Evolutionary conservation across 2,113 vertebrate genomes (phyloP).

Genomic region (Microtus richardsoni): DNA sequence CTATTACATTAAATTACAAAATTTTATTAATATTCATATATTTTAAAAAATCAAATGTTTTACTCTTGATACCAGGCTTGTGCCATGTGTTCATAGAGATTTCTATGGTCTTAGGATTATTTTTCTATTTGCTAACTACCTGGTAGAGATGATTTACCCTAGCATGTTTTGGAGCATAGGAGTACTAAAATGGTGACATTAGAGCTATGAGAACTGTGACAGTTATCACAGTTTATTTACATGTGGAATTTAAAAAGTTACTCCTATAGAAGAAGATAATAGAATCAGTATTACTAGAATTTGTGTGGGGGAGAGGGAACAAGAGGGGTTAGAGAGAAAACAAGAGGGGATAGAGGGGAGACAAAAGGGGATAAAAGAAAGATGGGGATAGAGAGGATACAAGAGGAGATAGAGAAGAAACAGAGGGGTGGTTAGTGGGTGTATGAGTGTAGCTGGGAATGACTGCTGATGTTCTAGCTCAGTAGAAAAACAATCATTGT

Average conservation of each 20-base stretch:
- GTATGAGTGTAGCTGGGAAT: not conserved
- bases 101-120: not conserved
- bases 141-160: constrained; percentile 36
- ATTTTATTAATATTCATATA: constrained; percentile 50
- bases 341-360: no score
- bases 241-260: not conserved
- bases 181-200: not conserved
- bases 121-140: constrained; percentile 38
- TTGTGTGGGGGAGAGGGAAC: not conserved
- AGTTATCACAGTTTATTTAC: not conserved
- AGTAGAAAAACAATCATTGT: not conserved
- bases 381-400: no score
- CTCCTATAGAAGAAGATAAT: not conserved
- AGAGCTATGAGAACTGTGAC: not conserved
- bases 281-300: no score
- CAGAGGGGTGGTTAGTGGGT: not conserved
- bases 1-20: not conserved
- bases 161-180: not conserved
- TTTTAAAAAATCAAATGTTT: not conserved
- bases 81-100: not conserved
- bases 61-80: constrained; percentile 33
- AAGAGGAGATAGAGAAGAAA: no score
- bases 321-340: not conserved
- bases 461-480: not conserved
- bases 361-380: not conserved